Conservation (phyloP, 2,888 invertebrate species). For the Calameuta filiformis region DNA sequence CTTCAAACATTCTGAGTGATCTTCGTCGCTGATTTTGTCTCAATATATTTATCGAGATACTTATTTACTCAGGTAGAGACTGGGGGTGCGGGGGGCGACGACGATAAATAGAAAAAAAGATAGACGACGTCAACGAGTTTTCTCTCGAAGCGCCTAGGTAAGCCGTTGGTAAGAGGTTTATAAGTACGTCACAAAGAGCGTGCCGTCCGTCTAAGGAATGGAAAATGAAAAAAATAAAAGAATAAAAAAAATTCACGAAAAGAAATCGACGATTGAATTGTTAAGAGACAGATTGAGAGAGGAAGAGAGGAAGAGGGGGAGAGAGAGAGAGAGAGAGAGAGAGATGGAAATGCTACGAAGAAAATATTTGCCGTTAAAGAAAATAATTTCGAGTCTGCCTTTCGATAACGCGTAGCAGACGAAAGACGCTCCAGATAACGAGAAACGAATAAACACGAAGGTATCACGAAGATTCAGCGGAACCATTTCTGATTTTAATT, state of each 20-base stretch:
- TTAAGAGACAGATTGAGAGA: too few relatives aligned
- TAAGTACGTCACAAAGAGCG: background rate
- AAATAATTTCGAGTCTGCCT: background rate
- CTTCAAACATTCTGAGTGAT: conserved; percentile 1
- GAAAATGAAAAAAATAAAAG: background rate
- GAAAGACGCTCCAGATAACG: background rate
- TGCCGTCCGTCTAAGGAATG: background rate
- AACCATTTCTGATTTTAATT: background rate
- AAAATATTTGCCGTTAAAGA: background rate
- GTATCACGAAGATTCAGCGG: background rate
- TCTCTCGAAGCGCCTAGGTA: background rate
- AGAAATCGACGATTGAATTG: background rate
- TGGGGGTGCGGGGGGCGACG: too few relatives aligned
- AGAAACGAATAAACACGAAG: background rate
- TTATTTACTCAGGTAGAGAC: background rate
- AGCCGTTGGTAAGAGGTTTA: background rate
- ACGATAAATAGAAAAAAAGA: background rate
- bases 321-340: too few relatives aligned
- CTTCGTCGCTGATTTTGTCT: background rate
- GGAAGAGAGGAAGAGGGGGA: too few relatives aligned
- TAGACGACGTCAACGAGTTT: background rate
- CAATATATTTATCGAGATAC: background rate
- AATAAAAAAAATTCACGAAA: background rate
- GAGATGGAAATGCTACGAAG: background rate
- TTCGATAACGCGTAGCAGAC: background rate